Conservation (phyloP, 1,140 invertebrate genomes). For the Copidosoma floridanum region DNA sequence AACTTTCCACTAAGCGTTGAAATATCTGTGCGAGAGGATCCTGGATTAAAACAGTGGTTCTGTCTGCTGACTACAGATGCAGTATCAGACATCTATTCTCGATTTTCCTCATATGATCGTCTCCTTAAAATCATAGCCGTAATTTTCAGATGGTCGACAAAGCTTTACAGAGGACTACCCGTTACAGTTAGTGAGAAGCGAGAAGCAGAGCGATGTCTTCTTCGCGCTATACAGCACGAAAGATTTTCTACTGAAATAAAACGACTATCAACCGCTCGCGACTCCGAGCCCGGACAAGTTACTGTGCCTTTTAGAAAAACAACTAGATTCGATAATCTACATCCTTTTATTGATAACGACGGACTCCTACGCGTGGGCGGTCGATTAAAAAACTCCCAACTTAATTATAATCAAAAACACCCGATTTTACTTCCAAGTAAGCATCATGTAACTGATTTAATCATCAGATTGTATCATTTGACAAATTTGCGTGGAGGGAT, state of each 20-base stretch:
- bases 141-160: not conserved
- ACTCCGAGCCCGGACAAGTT: too few species aligned
- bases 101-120: not conserved
- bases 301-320: not conserved
- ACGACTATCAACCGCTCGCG: not conserved
- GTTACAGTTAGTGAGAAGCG: not conserved
- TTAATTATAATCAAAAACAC: not conserved
- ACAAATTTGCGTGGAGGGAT: conserved; percentile 31
- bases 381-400: conserved; percentile 23
- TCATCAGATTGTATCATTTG: conserved; percentile 30
- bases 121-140: not conserved
- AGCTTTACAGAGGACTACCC: not conserved
- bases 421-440: not conserved
- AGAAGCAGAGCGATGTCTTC: too few species aligned
- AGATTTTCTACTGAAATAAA: not conserved
- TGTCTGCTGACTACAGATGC: not conserved
- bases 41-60: too few species aligned
- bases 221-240: not conserved
- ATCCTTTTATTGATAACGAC: not conserved
- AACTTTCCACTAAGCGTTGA: not conserved
- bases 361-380: conserved; percentile 37
- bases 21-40: not conserved
- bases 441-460: conserved; percentile 23
- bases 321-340: not conserved
- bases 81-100: not conserved